Conservation (phyloP, 92 coral and sea anemone species). For the Pocillopora meandrina region DNA sequence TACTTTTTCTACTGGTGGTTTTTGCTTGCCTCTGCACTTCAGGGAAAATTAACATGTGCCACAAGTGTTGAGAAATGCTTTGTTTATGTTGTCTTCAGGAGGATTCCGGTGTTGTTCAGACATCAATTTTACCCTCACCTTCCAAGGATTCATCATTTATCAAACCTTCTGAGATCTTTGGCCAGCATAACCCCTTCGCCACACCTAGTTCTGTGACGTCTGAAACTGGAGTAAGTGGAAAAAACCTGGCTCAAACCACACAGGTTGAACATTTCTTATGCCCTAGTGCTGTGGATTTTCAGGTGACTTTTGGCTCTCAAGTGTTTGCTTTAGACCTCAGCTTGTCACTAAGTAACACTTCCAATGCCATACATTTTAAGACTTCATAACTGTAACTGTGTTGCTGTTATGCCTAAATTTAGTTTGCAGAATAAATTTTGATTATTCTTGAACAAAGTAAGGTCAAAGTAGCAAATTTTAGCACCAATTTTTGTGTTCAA, state of each 20-base stretch:
- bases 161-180: conserved; percentile 91
- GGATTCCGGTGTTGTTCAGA: conserved; percentile 78
- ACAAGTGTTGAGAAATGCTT: too few species aligned
- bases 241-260: conserved; percentile 60
- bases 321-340: conserved; percentile 47
- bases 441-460: too few species aligned
- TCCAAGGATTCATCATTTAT: conserved; percentile 68
- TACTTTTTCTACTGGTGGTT: background rate
- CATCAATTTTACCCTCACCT: conserved; percentile 69
- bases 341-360: conserved; percentile 48
- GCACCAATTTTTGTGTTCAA: too few species aligned
- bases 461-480: too few species aligned
- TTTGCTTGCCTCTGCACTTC: background rate
- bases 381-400: background rate
- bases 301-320: conserved; percentile 62
- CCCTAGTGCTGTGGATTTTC: conserved; percentile 69
- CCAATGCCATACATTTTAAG: conserved; percentile 22
- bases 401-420: too few species aligned
- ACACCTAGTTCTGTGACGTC: conserved; percentile 80
- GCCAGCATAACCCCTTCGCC: conserved; percentile 76
- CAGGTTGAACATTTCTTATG: conserved; percentile 65
- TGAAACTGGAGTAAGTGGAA: conserved; percentile 72
- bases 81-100: conserved; percentile 55
- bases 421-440: too few species aligned
- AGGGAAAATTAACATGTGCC: background rate